Conservation (phyloP, 2,888 invertebrate genomes). For the Mimas tiliae region DNA sequence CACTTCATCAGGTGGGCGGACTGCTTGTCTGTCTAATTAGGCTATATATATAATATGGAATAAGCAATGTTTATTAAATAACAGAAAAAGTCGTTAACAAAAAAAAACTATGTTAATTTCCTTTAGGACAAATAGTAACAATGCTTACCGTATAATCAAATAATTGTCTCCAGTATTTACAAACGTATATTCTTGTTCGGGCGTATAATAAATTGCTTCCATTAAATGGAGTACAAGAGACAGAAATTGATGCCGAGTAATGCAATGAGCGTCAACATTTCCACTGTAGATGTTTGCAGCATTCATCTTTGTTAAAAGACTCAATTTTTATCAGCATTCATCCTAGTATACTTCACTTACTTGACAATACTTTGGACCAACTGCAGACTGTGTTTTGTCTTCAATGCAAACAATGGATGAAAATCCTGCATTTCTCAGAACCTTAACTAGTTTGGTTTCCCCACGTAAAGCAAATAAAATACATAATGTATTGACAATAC, state of each 20-base stretch:
- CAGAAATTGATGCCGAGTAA: slow-evolving; percentile 19
- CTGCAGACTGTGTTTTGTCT: background rate
- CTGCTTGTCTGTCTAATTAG: no score
- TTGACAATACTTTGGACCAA: background rate
- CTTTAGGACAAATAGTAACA: background rate
- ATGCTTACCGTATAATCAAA: background rate
- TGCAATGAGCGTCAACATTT: slow-evolving; percentile 13
- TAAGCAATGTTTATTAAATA: no score
- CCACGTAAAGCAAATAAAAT: background rate
- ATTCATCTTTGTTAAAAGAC: slow-evolving; percentile 9
- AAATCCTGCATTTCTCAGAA: background rate
- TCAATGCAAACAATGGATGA: background rate
- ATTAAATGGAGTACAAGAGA: slow-evolving; percentile 7
- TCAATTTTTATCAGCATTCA: slow-evolving; percentile 11
- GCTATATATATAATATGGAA: no score
- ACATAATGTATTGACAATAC: no score
- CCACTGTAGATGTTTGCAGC: background rate
- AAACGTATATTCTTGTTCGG: slow-evolving; percentile 7
- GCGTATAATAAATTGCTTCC: slow-evolving; percentile 18
- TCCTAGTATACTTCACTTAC: background rate
- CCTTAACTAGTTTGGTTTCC: background rate
- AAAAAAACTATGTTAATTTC: background rate
- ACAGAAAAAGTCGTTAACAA: background rate
- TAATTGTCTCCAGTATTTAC: background rate
- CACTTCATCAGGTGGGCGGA: no score